Evolutionary conservation across 2,113 vertebrate genomes (phyloP).

Genomic region (Gymnarchus niloticus): DNA sequence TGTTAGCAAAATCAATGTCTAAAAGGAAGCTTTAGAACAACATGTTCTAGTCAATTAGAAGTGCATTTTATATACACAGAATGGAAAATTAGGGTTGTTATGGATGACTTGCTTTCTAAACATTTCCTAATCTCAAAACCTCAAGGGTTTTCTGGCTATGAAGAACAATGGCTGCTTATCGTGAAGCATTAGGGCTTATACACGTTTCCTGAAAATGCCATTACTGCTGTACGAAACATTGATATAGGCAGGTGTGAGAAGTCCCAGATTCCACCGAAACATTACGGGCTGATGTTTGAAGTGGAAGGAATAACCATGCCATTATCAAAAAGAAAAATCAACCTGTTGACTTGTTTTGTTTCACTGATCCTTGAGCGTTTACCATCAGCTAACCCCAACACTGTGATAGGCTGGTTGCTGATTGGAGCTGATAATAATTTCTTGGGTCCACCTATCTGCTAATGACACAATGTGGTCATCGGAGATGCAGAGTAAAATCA

Average conservation of each 20-base stretch:
- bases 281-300: not conserved
- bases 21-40: not conserved
- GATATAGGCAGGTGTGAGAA: not conserved
- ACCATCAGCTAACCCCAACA: not conserved
- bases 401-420: not conserved
- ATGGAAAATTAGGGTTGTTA: not conserved
- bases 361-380: not conserved
- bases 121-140: not conserved
- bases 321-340: slow-evolving; percentile 13
- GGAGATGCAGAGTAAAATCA: not conserved
- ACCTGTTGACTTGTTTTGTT: slow-evolving; percentile 1
- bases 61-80: not conserved
- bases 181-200: not conserved
- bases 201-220: slow-evolving; percentile 6
- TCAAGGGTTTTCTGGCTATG: not conserved
- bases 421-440: not conserved
- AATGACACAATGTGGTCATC: not conserved
- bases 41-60: not conserved
- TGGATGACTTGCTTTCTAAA: not conserved
- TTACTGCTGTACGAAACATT: not conserved
- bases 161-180: not conserved
- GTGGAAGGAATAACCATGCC: not conserved
- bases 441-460: not conserved
- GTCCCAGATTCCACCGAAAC: not conserved
- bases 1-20: not conserved